Evolutionary conservation across 2,113 vertebrate genomes (phyloP).

Genomic region (Notothenia rossii): DNA sequence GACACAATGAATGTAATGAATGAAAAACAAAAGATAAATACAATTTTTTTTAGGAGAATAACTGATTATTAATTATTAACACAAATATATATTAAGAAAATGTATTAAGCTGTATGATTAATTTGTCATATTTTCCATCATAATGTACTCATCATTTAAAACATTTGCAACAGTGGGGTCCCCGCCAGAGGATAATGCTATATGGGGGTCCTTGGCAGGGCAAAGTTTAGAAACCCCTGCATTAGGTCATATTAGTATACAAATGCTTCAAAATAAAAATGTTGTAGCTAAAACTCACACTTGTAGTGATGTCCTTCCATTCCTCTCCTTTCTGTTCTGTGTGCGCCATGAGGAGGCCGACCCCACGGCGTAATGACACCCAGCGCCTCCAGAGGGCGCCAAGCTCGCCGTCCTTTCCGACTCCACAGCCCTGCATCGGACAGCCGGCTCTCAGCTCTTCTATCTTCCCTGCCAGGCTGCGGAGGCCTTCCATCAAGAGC

Average conservation of each 20-base stretch:
- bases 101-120: too few species aligned
- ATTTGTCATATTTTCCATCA: too few species aligned
- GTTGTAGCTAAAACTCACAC: conserved; percentile 82
- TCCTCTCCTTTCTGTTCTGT: conserved; percentile 86
- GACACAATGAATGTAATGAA: too few species aligned
- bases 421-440: conserved; percentile 67
- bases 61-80: too few species aligned
- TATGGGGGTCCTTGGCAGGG: too few species aligned
- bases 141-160: too few species aligned
- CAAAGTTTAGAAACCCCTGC: too few species aligned
- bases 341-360: conserved; percentile 82
- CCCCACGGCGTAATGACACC: conserved; percentile 80
- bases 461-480: conserved; percentile 48
- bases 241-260: not conserved
- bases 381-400: conserved; percentile 87
- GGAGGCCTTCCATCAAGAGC: conserved; percentile 76
- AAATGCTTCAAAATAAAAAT: not conserved
- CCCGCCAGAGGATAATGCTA: too few species aligned
- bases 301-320: conserved; percentile 88
- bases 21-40: too few species aligned
- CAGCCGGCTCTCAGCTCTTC: conserved; percentile 73
- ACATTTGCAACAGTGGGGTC: too few species aligned
- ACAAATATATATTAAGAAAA: too few species aligned
- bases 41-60: too few species aligned
- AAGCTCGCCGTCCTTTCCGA: conserved; percentile 61